Conservation (phyloP, 2,113 vertebrate species). For the Tricholaema leucomelas region DNA sequence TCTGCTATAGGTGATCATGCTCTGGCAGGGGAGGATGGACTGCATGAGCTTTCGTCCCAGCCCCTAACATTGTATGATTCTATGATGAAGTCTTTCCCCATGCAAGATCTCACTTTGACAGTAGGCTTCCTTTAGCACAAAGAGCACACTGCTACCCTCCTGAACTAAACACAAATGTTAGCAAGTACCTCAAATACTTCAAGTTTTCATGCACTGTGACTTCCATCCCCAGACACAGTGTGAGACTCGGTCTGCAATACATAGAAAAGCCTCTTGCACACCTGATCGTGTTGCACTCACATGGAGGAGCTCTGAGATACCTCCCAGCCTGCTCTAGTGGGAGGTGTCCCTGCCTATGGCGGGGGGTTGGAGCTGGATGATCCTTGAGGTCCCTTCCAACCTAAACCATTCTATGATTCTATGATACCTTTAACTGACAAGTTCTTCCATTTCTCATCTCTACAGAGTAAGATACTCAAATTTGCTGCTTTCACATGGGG, state of each 20-base stretch:
- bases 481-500: neutral
- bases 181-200: neutral
- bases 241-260: accelerated
- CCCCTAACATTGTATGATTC: too few species aligned
- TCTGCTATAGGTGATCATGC: too few species aligned
- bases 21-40: too few species aligned
- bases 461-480: neutral
- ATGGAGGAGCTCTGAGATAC: neutral
- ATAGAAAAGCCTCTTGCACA: neutral
- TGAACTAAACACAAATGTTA: neutral
- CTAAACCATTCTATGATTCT: too few species aligned
- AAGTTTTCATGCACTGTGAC: neutral
- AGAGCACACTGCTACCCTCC: neutral
- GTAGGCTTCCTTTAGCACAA: neutral
- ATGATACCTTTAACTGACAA: neutral
- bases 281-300: too few species aligned
- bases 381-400: too few species aligned
- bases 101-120: neutral
- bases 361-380: too few species aligned
- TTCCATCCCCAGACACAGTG: neutral
- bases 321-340: too few species aligned
- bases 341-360: too few species aligned
- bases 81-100: neutral
- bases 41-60: too few species aligned
- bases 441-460: neutral